Percentiles rank a stretch among this genome's conserved stretches.
These are phyloP conservation scores for Amiota minor DNA, from an alignment of 2,888 invertebrate species.

Conservation along the genomic window DNA sequence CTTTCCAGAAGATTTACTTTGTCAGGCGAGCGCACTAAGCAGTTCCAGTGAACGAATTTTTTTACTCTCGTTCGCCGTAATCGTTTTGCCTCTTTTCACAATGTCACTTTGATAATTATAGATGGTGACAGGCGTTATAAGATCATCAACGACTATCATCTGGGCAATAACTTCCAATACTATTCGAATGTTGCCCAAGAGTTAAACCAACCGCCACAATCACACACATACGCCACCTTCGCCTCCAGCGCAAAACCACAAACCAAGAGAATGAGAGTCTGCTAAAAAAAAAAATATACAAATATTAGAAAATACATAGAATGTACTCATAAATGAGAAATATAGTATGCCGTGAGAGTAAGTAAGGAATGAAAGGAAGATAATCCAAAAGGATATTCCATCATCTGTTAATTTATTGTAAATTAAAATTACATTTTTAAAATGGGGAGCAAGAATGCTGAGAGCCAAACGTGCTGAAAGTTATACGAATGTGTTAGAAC, in stretches of 20 bases:
- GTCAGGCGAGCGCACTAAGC: conserved; percentile 90
- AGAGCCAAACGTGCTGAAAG: background rate
- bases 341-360: background rate
- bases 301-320: too few relatives aligned
- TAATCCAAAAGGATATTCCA: too few relatives aligned
- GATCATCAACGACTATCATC: background rate
- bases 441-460: background rate
- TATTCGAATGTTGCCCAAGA: background rate
- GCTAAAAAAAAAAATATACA: conserved; percentile 15
- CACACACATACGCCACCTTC: conserved; percentile 6
- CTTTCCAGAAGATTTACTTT: conserved; percentile 85
- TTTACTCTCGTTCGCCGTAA: conserved; percentile 68
- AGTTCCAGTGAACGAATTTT: conserved; percentile 75
- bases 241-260: conserved; percentile 3
- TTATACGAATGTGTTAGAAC: too few relatives aligned
- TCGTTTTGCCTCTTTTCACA: conserved; percentile 65
- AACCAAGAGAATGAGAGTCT: conserved; percentile 28
- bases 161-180: background rate
- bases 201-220: conserved; percentile 2
- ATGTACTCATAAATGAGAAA: too few relatives aligned
- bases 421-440: background rate
- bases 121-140: conserved; percentile 21
- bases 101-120: conserved; percentile 69
- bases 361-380: background rate
- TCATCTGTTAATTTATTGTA: too few relatives aligned